phyloP scores from a whole-genome alignment of 1,140 invertebrate genomes.

The Dermatophagoides farinae region DNA sequence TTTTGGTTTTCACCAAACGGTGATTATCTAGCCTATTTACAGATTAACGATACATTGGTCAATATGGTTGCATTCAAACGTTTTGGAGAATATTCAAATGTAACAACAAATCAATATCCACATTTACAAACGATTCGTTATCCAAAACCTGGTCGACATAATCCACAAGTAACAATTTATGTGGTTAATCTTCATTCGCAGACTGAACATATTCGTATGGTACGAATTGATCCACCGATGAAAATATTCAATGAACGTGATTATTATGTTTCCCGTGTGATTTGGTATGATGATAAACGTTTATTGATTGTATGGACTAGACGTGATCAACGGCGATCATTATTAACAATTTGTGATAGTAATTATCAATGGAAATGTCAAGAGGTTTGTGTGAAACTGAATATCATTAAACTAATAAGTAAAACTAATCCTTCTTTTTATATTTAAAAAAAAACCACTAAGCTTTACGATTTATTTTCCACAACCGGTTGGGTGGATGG shows the following conservation, averaged over 20 bases:
- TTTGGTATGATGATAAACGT: constrained; percentile 23
- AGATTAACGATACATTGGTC: constrained; percentile 24
- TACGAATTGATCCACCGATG: background rate
- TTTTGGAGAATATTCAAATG: constrained; percentile 16
- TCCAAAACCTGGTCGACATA: constrained; percentile 18
- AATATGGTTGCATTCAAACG: constrained; percentile 16
- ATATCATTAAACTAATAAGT: background rate
- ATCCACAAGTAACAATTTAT: constrained; percentile 15
- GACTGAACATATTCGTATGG: background rate
- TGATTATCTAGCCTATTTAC: constrained; percentile 22
- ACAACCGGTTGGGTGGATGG: constrained; percentile 5
- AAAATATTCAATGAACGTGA: background rate
- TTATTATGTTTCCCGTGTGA: constrained; percentile 20
- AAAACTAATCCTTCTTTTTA: background rate
- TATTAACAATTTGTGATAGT: constrained; percentile 25
- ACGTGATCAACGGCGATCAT: constrained; percentile 26
- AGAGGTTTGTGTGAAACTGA: constrained; percentile 6
- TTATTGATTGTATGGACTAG: constrained; percentile 25
- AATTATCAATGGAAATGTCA: constrained; percentile 18
- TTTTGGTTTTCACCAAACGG: constrained; percentile 26
- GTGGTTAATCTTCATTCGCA: background rate
- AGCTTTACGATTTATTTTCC: background rate
- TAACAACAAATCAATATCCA: constrained; percentile 8
- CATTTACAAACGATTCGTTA: background rate
- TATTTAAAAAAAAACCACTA: background rate